phyloP scores from a whole-genome alignment of 2,888 invertebrate species.

The Melanostoma mellinum region DNA sequence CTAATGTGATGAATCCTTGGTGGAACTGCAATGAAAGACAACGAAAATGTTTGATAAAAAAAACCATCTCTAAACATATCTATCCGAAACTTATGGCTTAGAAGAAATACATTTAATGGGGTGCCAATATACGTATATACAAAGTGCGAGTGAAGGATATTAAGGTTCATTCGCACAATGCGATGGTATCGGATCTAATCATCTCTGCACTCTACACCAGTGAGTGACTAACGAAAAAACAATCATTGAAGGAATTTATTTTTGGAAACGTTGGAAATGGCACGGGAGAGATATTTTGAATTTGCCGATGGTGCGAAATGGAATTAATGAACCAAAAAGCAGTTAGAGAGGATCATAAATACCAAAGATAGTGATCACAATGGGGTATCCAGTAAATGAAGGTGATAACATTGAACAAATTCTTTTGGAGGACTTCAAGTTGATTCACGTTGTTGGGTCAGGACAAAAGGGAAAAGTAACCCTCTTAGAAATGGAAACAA shows the following conservation, averaged over 20 bases:
- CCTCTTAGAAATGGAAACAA: too few species aligned
- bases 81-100: slow-evolving; percentile 56
- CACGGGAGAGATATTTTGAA: not conserved
- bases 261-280: slow-evolving; percentile 2
- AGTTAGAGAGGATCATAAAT: slow-evolving; percentile 2
- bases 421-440: not conserved
- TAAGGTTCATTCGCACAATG: slow-evolving; percentile 20
- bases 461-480: too few species aligned
- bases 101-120: slow-evolving; percentile 46
- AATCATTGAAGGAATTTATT: slow-evolving; percentile 31
- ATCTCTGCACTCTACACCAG: not conserved
- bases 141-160: slow-evolving; percentile 1
- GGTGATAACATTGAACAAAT: not conserved
- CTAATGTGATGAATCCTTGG: slow-evolving; percentile 86
- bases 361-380: slow-evolving; percentile 15
- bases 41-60: slow-evolving; percentile 54
- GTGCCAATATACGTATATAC: not conserved
- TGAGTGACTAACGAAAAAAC: not conserved
- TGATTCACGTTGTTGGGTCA: not conserved
- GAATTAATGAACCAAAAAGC: slow-evolving; percentile 21
- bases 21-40: slow-evolving; percentile 83
- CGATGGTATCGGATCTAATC: slow-evolving; percentile 14
- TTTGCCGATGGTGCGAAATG: slow-evolving; percentile 4
- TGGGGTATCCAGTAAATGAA: not conserved
- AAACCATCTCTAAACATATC: too few species aligned